Evolutionary conservation across 2,888 invertebrate genomes (phyloP).

Genomic region (Troglohyphantes excavatus): DNA sequence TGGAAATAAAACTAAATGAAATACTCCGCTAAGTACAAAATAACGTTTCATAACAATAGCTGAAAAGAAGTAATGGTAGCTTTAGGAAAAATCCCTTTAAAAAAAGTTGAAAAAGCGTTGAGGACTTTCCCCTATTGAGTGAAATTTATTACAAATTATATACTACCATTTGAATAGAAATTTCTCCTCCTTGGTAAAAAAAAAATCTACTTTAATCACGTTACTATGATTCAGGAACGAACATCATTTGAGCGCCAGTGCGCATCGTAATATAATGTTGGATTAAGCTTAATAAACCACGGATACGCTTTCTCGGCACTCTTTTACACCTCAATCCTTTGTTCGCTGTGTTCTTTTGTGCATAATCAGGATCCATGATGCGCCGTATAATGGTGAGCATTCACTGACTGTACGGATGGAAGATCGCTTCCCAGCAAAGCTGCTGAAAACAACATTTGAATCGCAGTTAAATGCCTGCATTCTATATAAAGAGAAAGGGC

Average conservation of each 20-base stretch:
- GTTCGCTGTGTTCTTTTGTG: neutral
- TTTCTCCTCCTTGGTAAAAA: too few relatives aligned
- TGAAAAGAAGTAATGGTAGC: too few relatives aligned
- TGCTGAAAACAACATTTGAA: slow-evolving; percentile 7
- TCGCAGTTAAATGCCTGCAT: slow-evolving; percentile 21
- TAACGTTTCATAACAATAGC: too few relatives aligned
- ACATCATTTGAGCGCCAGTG: slow-evolving; percentile 34
- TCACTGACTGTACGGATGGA: neutral
- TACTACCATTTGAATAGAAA: too few relatives aligned
- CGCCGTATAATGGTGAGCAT: neutral
- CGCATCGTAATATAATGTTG: slow-evolving; percentile 30
- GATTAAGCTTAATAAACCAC: slow-evolving; percentile 35
- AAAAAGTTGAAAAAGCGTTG: too few relatives aligned
- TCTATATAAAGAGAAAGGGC: slow-evolving; percentile 30
- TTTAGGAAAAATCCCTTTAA: too few relatives aligned
- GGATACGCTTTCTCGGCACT: neutral
- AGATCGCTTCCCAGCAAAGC: neutral
- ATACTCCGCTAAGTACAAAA: too few relatives aligned
- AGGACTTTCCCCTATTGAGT: too few relatives aligned
- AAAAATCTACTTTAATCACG: too few relatives aligned
- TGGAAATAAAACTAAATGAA: too few relatives aligned
- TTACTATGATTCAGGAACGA: too few relatives aligned
- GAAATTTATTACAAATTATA: too few relatives aligned
- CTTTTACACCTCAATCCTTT: neutral
- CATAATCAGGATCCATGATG: neutral